Percentiles rank a stretch among this genome's conserved stretches.
phyloP scores from a whole-genome alignment of 2,888 invertebrate genomes.

The Cynaeus angustus region DNA sequence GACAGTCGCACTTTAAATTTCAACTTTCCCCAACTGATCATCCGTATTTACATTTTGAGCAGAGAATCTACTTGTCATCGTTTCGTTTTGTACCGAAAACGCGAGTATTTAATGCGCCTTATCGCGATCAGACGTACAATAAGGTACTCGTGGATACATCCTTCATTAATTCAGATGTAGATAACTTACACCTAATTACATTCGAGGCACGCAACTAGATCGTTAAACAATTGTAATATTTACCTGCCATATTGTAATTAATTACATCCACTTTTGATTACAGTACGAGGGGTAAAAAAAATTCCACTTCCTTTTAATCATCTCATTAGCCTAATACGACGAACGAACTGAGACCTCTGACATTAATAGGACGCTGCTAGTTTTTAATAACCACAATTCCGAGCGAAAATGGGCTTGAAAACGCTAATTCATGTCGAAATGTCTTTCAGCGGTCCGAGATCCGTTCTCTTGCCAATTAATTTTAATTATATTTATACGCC shows the following conservation, averaged over 20 bases:
- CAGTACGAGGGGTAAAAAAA: slow-evolving; percentile 18
- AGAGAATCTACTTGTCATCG: slow-evolving; percentile 18
- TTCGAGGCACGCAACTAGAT: slow-evolving; percentile 59
- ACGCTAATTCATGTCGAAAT: slow-evolving; percentile 40
- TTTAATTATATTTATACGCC: slow-evolving; percentile 32
- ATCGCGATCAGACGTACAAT: slow-evolving; percentile 42
- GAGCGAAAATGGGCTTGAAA: slow-evolving; percentile 27
- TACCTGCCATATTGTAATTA: slow-evolving; percentile 56
- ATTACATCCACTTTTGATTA: slow-evolving; percentile 50
- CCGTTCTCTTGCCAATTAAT: slow-evolving; percentile 9
- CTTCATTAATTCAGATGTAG: slow-evolving; percentile 56
- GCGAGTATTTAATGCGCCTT: slow-evolving; percentile 42
- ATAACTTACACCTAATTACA: slow-evolving; percentile 58
- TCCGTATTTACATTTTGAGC: slow-evolving; percentile 40
- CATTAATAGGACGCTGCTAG: slow-evolving; percentile 20
- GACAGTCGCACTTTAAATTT: slow-evolving; percentile 47
- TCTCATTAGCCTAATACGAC: slow-evolving; percentile 35
- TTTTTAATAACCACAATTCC: slow-evolving; percentile 22
- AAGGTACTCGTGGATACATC: slow-evolving; percentile 49
- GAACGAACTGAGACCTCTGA: not conserved
- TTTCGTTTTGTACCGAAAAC: slow-evolving; percentile 22
- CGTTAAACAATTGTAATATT: slow-evolving; percentile 62
- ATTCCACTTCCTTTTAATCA: slow-evolving; percentile 25
- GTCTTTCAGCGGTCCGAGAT: slow-evolving; percentile 16
- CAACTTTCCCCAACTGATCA: slow-evolving; percentile 36